phyloP scores from a whole-genome alignment of 2,888 invertebrate species.

The Orchesella flavescens region DNA sequence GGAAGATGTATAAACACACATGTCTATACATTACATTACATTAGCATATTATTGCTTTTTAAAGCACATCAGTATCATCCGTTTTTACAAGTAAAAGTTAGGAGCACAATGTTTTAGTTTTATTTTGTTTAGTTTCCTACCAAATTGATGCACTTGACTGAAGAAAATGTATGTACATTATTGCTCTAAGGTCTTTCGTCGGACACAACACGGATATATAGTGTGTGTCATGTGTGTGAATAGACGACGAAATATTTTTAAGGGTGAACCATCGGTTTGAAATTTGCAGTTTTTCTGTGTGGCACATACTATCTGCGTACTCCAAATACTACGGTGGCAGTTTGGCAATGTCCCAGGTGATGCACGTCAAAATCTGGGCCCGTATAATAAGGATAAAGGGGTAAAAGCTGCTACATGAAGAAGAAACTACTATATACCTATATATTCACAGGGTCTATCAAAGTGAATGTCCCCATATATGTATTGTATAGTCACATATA shows the following conservation, averaged over 20 bases:
- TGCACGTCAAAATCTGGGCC: slow-evolving; percentile 54
- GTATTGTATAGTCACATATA: background rate
- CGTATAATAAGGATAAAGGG: slow-evolving; percentile 16
- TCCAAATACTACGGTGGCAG: slow-evolving; percentile 20
- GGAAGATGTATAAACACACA: too few species aligned
- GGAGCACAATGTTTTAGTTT: too few species aligned
- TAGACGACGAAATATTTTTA: slow-evolving; percentile 28
- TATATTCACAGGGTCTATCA: background rate
- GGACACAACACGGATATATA: too few species aligned
- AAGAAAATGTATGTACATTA: slow-evolving; percentile 1
- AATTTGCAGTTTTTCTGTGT: slow-evolving; percentile 46
- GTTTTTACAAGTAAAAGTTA: too few species aligned
- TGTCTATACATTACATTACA: too few species aligned
- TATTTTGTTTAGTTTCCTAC: too few species aligned
- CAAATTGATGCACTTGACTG: slow-evolving; percentile 32
- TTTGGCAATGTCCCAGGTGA: slow-evolving; percentile 52
- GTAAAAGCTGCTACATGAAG: background rate
- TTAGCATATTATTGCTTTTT: too few species aligned
- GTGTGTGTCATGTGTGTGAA: too few species aligned
- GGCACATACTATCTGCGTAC: slow-evolving; percentile 18
- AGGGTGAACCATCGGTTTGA: slow-evolving; percentile 45
- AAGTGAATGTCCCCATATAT: slow-evolving; percentile 24
- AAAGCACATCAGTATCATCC: too few species aligned
- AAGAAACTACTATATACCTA: slow-evolving; percentile 5
- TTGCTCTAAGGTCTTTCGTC: background rate